Conservation (phyloP, 2,113 vertebrate species). For the Lepisosteus osseus region DNA sequence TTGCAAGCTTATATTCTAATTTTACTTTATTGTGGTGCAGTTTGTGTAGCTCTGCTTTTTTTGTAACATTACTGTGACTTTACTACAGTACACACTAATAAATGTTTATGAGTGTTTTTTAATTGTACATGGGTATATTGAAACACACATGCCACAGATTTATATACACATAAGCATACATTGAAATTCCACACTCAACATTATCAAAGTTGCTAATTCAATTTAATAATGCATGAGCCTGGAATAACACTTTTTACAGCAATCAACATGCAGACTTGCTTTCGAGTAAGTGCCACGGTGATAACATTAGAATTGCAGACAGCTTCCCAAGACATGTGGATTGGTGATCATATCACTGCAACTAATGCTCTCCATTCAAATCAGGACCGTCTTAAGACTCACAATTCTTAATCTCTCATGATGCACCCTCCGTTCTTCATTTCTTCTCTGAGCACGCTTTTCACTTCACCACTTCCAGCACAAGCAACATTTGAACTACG, state of each 20-base stretch:
- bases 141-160: conserved; percentile 1
- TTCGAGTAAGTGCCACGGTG: conserved; percentile 5
- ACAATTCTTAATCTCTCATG: not conserved
- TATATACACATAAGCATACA: not conserved
- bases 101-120: no score
- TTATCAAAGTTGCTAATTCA: conserved; percentile 16
- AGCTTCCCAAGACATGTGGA: conserved; percentile 6
- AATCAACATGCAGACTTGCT: conserved; percentile 10
- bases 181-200: conserved; percentile 8
- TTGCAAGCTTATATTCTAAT: no score
- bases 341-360: not conserved
- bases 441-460: not conserved
- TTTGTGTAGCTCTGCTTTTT: no score
- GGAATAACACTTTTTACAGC: not conserved
- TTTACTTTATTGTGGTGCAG: no score
- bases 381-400: not conserved
- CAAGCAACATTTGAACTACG: not conserved
- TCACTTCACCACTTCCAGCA: not conserved
- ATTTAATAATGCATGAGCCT: conserved; percentile 23
- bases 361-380: conserved; percentile 5
- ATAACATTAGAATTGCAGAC: conserved; percentile 6
- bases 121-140: no score
- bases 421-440: not conserved
- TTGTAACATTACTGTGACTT: no score
- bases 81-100: no score